Evolutionary conservation across 2,113 vertebrate genomes (phyloP), one percentile per base, ranked within the genome.

Genomic region (Uropsilus gracilis): DNA sequence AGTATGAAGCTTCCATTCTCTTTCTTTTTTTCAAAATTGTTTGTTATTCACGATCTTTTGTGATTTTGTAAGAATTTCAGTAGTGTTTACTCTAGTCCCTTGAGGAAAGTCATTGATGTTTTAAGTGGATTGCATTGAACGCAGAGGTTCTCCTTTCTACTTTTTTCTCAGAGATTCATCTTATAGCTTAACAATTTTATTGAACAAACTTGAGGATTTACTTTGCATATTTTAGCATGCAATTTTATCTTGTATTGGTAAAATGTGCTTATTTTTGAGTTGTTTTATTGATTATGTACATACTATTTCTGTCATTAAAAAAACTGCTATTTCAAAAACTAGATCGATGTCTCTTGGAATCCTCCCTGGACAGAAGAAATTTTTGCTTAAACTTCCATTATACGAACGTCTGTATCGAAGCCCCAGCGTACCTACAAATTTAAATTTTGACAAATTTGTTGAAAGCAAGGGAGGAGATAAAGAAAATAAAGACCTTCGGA

Each of bases 371-470:
- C 18, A 97, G 30, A 81, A 86, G 61, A 97, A 97, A 89, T 93
- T 78, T 77, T 84, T 61, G 28, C 95, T 97, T 53, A 95, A 63
- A 59, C 1, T 97, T 81, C 95, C 98, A 93, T 26, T 93, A 53
- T 90, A 93, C 84, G 69, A 94, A 71, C 89, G 55, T 80, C 66
- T 30, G 42, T 85, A 80, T 80, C 95, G 80, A 64, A 97, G 94
- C 59, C 89, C 89, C 50, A 98, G 98, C 28, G 93, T 98, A 1
- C 98, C 98, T 61, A 44, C 8, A 10, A 13, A 63, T 16, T 96
- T 98, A 95, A 90, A 98, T 97, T 99, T 98, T 97, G 93, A 98
- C 59, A 89, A 91, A 42, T 98, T 98, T 97, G 24, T 46, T 26
- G 2, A 92, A 63, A 76, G 4, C 26, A 95, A 48, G 12, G 95